Conservation (phyloP, 2,797 vertebrate genomes). For the Spinibarbus caldwelli region DNA sequence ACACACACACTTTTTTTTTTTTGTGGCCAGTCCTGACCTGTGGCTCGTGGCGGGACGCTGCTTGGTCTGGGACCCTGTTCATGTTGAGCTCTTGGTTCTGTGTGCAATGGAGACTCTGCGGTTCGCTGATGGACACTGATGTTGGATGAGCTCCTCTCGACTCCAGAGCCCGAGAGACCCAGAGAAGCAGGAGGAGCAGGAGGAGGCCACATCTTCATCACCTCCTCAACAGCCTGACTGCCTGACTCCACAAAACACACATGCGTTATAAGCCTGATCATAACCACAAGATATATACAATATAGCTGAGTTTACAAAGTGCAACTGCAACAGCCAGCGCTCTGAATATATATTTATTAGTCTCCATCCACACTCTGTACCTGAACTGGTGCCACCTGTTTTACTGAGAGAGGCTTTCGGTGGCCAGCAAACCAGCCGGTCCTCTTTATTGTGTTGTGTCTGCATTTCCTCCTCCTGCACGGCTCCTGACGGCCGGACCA, state of each 20-base stretch:
- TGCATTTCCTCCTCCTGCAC: constrained; percentile 56
- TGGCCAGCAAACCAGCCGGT: constrained; percentile 77
- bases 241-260: constrained; percentile 20
- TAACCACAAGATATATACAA: not conserved
- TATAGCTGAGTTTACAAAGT: not conserved
- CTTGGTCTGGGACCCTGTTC: constrained; percentile 25
- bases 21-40: constrained; percentile 61
- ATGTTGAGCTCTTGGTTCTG: not conserved
- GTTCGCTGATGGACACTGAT: constrained; percentile 17
- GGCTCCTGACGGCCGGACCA: constrained; percentile 37
- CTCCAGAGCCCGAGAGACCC: constrained; percentile 49
- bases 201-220: constrained; percentile 83
- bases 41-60: not conserved
- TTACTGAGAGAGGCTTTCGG: constrained; percentile 70
- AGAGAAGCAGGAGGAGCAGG: constrained; percentile 63
- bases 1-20: no score
- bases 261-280: not conserved
- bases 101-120: constrained; percentile 23
- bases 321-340: not conserved
- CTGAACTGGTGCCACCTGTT: constrained; percentile 61
- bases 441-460: constrained; percentile 63
- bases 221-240: constrained; percentile 68
- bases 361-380: constrained; percentile 56
- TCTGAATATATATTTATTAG: not conserved
- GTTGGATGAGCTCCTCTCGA: constrained; percentile 51